These are phyloP conservation scores for Grantiella picta DNA, from an alignment of 2,113 vertebrate genomes.

Conservation along the genomic window DNA sequence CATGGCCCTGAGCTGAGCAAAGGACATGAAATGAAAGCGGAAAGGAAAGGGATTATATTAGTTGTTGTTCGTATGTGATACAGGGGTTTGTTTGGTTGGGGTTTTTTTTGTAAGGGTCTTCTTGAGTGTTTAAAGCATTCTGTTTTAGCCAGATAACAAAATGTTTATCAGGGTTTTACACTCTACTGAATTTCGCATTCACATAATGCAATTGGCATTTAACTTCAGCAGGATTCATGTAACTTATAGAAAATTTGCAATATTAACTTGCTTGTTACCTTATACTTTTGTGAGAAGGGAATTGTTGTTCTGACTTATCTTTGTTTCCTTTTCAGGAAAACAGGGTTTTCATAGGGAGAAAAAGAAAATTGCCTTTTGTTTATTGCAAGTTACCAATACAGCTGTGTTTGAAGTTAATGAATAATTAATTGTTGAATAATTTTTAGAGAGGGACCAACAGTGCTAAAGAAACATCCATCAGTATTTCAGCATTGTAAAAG, in stretches of 20 bases:
- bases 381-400: not conserved
- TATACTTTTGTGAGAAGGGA: not conserved
- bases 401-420: not conserved
- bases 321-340: not conserved
- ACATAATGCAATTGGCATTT: not conserved
- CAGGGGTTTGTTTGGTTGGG: no score
- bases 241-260: not conserved
- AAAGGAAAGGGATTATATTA: not conserved
- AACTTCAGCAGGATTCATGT: not conserved
- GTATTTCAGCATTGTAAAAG: not conserved
- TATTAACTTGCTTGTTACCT: not conserved
- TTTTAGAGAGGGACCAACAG: not conserved
- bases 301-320: not conserved
- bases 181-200: not conserved
- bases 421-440: not conserved
- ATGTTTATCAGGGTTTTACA: not conserved
- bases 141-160: not conserved
- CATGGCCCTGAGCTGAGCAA: not conserved
- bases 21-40: accelerated
- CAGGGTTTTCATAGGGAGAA: not conserved
- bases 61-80: not conserved
- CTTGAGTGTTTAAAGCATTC: not conserved
- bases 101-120: not conserved
- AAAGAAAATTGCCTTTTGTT: not conserved
- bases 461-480: not conserved